Percentiles rank a stretch among this genome's conserved stretches.
Evolutionary conservation across 2,888 invertebrate species (phyloP).

Genomic region (Aleiodes leptofemur): DNA sequence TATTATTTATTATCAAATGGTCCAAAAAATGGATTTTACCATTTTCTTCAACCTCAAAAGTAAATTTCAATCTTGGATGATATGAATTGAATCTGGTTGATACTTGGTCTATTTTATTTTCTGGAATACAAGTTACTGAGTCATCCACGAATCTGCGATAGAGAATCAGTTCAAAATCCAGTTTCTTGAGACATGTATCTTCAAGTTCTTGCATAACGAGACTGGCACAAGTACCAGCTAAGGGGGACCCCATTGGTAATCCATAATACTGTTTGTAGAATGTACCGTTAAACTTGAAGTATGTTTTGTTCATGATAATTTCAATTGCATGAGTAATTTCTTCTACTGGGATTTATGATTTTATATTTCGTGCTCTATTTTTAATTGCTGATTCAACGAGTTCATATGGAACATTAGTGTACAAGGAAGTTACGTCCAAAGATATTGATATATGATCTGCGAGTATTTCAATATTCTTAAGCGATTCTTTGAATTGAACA

Average conservation of each 20-base stretch:
- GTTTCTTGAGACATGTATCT: no score
- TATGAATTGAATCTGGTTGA: no score
- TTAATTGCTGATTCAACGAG: background rate
- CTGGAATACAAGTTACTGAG: no score
- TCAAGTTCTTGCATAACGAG: background rate
- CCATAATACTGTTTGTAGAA: background rate
- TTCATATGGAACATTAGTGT: background rate
- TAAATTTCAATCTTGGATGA: no score
- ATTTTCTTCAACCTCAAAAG: no score
- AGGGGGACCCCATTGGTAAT: background rate
- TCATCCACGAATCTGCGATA: no score
- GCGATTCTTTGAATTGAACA: background rate
- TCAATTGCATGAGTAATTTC: constrained; percentile 8
- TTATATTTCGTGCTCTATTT: background rate
- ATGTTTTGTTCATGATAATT: background rate
- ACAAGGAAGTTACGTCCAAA: background rate
- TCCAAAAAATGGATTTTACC: no score
- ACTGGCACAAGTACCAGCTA: background rate
- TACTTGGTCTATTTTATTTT: no score
- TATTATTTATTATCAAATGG: no score
- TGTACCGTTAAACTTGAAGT: background rate
- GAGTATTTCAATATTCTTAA: background rate
- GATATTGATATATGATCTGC: background rate
- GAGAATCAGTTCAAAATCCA: no score
- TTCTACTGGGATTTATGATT: background rate